Evolutionary conservation across 2,888 invertebrate species (phyloP), one percentile per base, ranked within the genome.

Genomic region (Melinaea menophilus): DNA sequence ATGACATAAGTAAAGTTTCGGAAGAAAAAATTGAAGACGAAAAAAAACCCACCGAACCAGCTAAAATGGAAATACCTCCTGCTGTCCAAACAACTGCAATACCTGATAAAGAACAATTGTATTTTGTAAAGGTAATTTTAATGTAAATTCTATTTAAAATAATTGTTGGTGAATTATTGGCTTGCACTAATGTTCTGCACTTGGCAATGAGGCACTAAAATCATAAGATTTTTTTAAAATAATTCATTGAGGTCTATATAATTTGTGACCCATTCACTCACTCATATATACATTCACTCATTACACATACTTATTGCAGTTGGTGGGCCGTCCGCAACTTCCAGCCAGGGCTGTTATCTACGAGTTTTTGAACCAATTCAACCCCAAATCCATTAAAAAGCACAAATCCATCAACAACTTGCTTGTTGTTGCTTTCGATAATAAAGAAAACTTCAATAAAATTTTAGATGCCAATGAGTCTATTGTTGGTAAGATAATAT

Each of bases 381-480:
- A 79, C 12, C 84, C 87, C 0, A 73, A 72, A n/a, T 74, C 79
- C 1, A 81, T 88, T 13, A 90, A 90, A 71, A 86, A 86, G 61
- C 87, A 87, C 66, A 82, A 80, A 62, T 69, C 69, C 33, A 73
- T 85, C 45, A 80, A 78, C 61, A 85, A 85, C 68, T 71, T 89
- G 48, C 71, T 90, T 55, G 86, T 86, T 56, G 75, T 88, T 31
- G 83, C 82, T 0, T 87, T 88, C 57, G 46, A 65, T 2, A 74
- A 79, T 2, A 79, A 83, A 64, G 73, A 77, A 4, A 72, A 79
- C 45, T 83, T 71, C 62, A 78, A 85, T 2, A 76, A 69, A 2
- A 79, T 87, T 9, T 63, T 87, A 3, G 74, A 72, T 5, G 80
- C 81, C 0, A 78, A 79, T 45, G 82, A 81, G 12, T 74, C 77